phyloP scores from a whole-genome alignment of 2,888 invertebrate species.

The Listrodromus nycthemerus region DNA sequence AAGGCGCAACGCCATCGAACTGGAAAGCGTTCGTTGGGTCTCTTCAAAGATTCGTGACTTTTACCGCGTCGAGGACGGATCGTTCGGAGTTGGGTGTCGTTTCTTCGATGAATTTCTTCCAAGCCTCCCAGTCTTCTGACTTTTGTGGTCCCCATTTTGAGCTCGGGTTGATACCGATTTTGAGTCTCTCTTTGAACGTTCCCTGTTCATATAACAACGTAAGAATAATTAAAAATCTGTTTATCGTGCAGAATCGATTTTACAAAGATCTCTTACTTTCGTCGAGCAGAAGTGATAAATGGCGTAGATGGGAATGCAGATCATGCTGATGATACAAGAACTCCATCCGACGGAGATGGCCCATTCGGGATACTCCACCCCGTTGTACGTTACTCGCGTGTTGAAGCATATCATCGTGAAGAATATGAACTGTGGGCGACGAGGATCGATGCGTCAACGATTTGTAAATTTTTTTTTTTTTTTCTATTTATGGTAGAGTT shows the following conservation, averaged over 20 bases:
- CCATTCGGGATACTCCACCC: slow-evolving; percentile 87
- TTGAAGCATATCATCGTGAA: slow-evolving; percentile 87
- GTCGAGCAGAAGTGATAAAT: slow-evolving; percentile 85
- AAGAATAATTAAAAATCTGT: neutral
- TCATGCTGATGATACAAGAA: slow-evolving; percentile 89
- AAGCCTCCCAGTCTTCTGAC: slow-evolving; percentile 75
- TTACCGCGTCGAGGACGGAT: slow-evolving; percentile 68
- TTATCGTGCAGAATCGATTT: neutral
- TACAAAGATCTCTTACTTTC: slow-evolving; percentile 70
- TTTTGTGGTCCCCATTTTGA: slow-evolving; percentile 83
- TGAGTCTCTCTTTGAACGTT: slow-evolving; percentile 76
- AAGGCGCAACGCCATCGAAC: neutral
- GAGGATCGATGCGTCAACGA: slow-evolving; percentile 57
- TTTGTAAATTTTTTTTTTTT: slow-evolving; percentile 28
- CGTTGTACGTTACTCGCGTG: slow-evolving; percentile 86
- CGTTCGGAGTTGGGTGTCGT: slow-evolving; percentile 64
- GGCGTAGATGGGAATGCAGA: slow-evolving; percentile 90
- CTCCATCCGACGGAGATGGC: slow-evolving; percentile 88
- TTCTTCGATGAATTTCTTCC: slow-evolving; percentile 75
- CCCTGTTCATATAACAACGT: slow-evolving; percentile 67
- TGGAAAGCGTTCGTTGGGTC: slow-evolving; percentile 18
- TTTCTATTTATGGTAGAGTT: slow-evolving; percentile 30
- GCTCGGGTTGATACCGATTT: slow-evolving; percentile 77
- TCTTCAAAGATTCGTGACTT: slow-evolving; percentile 72
- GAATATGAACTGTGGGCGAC: slow-evolving; percentile 87